Base-by-base conservation (phyloP, 2,888 invertebrate genomes). In the Microctonus brassicae region DNA sequence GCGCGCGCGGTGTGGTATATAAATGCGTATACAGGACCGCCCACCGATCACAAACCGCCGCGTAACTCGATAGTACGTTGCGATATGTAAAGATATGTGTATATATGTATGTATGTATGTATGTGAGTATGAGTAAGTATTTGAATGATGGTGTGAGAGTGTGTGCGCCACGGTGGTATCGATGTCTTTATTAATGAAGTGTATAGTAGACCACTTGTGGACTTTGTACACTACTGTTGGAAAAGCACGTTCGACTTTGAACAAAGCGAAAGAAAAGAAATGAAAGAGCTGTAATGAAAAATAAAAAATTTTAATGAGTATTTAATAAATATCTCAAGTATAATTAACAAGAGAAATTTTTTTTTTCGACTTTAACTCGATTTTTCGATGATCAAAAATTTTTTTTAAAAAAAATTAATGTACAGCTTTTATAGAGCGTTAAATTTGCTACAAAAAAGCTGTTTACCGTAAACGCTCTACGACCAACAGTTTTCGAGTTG, bases 101-200 rank as follows among this genome's bases (percentile, higher is more conserved):
- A 75, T 76, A 9, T 74, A 17, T 47, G 17, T 47, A 20, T 47
- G 6, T 47, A 47, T 1, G 17, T 17, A 20, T 47, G 17, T 6
- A 76, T 74, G 73, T 72, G 75, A 71, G 67, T 57, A 61, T 42
- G 70, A 70, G 62, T 71, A 57, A 73, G 73, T 73, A 73, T 55
- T 33, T 11, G 60, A 36, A 57, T 65, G 53, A 68, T 22, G 64
- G 63, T 63, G 65, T 20, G 36, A 22, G 34, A 6, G 62, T 53
- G 69, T 57, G 70, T 72, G 74, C 17, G 17, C 17, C 17, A 17
- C 47, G 9, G 47, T 47, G 47, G 47, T 78, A 79, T 78, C 78
- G 80, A 84, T 80, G 80, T 79, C 81, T 82, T 81, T 81, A 83
- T 84, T 83, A 84, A 84, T 81, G 82, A 82, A 78, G n/a, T n/a